Base-by-base conservation (phyloP, 2,888 invertebrate genomes). In the Escarpia spicata region DNA sequence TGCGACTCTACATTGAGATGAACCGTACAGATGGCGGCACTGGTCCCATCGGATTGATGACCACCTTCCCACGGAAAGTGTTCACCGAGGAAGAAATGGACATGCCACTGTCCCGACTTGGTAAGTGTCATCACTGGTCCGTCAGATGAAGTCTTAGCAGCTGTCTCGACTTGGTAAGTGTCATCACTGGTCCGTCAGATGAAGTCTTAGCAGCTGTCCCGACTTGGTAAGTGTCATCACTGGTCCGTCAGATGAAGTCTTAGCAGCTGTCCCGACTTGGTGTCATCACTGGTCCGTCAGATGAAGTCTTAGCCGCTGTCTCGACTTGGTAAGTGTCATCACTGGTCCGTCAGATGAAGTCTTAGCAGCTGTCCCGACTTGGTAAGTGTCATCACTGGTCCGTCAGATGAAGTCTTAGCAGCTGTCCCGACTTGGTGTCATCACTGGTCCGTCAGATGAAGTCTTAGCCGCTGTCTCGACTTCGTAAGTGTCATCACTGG, bases 51-150 rank as follows among this genome's bases (percentile, higher is more conserved):
- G 97, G 98, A 92, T 97, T 99, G 94, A 98, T 99, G 98, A 99
- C 98, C 3, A 98, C 97, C 95, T 99, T 98, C 97, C 99, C 99
- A 10, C 98, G 98, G 95, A 98, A 98, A 97, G 97, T 98, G 92
- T 99, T 99, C 96, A 97, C 97, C 0, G 97, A 97, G 19, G 98
- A 98, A 3, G 99, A 99, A 96, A 99, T 98, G 96, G 98, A 98
- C 93, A 98, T 98, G 95, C 98, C 99, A 0, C 97, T 99, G 94
- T 98, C 98, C 94, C 97, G 97, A 94, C 97, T 99, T 97, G 98
- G 98, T 94, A 91, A 90, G 75, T 93, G n/a, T 52, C 52, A 43
- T 12, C 90, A 6, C 91, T 91, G 91, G 43, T 15, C 43, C 0
- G 43, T 37, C 90, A 43, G 43, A 2, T 90, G 90, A 3, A 90